Evolutionary conservation across 2,797 vertebrate species (phyloP).

Genomic region (Paedocypris micromegethes): DNA sequence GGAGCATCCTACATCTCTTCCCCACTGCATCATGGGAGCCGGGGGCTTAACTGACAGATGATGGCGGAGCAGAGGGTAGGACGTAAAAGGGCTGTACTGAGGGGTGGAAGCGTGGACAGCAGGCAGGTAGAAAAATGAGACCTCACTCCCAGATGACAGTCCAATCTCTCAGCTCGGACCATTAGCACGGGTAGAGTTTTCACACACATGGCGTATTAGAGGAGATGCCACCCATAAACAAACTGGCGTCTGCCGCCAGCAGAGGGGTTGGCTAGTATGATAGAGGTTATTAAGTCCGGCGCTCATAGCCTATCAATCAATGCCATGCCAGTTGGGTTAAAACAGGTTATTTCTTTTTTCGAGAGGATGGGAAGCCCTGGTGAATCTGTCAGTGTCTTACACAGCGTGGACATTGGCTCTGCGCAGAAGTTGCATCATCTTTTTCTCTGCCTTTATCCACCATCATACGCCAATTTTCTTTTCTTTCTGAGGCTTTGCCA

Average conservation of each 20-base stretch:
- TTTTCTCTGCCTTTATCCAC: slow-evolving; percentile 47
- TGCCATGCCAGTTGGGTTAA: slow-evolving; percentile 54
- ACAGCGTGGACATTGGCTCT: slow-evolving; percentile 46
- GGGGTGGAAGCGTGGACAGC: slow-evolving; percentile 63
- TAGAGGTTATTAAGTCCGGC: slow-evolving; percentile 72
- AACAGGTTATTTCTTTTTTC: slow-evolving; percentile 64
- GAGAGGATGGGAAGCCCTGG: slow-evolving; percentile 48
- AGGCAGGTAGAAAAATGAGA: slow-evolving; percentile 89
- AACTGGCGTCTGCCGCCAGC: slow-evolving; percentile 62
- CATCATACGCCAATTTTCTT: neutral
- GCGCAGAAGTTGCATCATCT: slow-evolving; percentile 54
- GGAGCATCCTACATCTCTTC: slow-evolving; percentile 78
- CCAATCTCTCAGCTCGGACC: slow-evolving; percentile 84
- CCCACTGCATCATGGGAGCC: slow-evolving; percentile 77
- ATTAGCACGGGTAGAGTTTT: slow-evolving; percentile 75
- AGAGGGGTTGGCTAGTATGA: slow-evolving; percentile 60
- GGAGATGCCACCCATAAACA: slow-evolving; percentile 80
- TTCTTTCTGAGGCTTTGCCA: no score
- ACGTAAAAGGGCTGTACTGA: slow-evolving; percentile 61
- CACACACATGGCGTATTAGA: slow-evolving; percentile 68
- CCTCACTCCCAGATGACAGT: slow-evolving; percentile 79
- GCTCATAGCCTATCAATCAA: slow-evolving; percentile 67
- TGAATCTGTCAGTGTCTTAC: slow-evolving; percentile 57
- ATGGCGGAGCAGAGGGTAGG: slow-evolving; percentile 59
- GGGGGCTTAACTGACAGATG: slow-evolving; percentile 82